Base-by-base conservation (phyloP, 2,888 invertebrate genomes). In the Harmothoe impar region DNA sequence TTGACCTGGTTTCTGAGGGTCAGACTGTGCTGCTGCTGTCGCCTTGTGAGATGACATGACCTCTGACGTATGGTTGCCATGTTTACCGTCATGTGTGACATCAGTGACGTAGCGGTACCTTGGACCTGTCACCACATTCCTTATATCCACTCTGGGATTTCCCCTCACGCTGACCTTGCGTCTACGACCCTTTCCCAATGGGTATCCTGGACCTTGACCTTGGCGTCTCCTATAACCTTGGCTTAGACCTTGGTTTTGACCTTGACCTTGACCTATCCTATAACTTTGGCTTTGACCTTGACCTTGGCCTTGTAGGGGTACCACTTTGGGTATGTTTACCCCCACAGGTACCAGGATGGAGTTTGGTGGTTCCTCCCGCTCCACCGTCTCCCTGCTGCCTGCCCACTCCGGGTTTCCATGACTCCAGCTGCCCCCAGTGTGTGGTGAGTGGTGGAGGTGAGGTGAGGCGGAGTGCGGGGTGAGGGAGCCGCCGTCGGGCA, bases 401-500 rank as follows among this genome's bases (percentile, higher is more conserved):
- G 3, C 43, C 84, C 35, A 29, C 31, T 78, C 35, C 20, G 10
- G 10, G 0, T n/a, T 3, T n/a, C 62, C 62, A 20, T 62, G 62
- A 62, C 23, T 3, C 3, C 29, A 0, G 29, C 72, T 72, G 17
- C 25, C 72, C 17, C 25, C 72, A 17, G 15, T 15, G 7, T 12
- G 72, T 29, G 23, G 1, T 29, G 10, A 29, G 10, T 17, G 78
- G 78, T 68, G 68, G 68, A 68, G 78, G 12, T 29, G 1, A n/a
- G 54, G 54, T 62, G 62, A 62, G 62, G 3, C 62, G 15, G 23
- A 3, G 62, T 20, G 84, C 43, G 84, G 84, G 10, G 17, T 17
- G 84, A 84, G 51, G 84, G 0, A 51, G 35, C 84, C 84, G 25
- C 89, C 89, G 43, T 78, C 78, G 43, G 68, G 68, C 7, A 89